Base-by-base conservation (phyloP, 1,140 invertebrate genomes). In the Drosophila asahinai region DNA sequence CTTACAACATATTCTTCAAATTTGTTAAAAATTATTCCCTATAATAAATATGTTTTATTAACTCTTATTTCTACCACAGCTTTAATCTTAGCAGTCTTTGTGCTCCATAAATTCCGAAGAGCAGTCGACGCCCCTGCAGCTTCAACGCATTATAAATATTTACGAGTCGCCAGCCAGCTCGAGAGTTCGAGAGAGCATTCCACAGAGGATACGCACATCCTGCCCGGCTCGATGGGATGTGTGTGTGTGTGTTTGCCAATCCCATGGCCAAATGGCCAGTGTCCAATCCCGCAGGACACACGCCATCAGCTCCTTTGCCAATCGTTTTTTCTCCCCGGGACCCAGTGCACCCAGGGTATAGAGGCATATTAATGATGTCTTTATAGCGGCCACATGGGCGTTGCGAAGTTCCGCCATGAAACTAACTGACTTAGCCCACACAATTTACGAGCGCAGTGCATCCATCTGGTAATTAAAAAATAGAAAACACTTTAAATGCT, bases 391-490 rank as follows among this genome's bases (percentile, higher is more conserved):
- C 55, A 36, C 67, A 73, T 59, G 67, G 66, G 68, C 40, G 27
- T 36, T 40, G 51, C 42, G 0, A 48, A 47, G 45, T 36, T 49
- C 25, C 51, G 9, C 22, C 38, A 48, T 7, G 61, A 14, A 25
- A 55, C 62, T 55, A 64, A 40, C 54, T 84, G 57, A 58, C 54
- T 57, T 57, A 57, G 54, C 25, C 59, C 70, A 8, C 52, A 64
- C 38, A 87, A 89, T 89, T 89, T 89, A 89, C 83, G 81, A 62
- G 60, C 70, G 2, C 12, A 38, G 47, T 81, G 63, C 81, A 86
- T 89, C 83, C 75, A 89, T 74, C 67, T 70, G 52, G 81, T 84
- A 89, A 89, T 89, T 89, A 89, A 86, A 90, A 90, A 91, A 82
- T 42, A 59, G 51, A 75, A 80, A 61, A 71, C 71, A 60, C 72